Evolutionary conservation across 2,113 vertebrate genomes (phyloP).

Genomic region (Sinocyclocheilus anshuiensis): DNA sequence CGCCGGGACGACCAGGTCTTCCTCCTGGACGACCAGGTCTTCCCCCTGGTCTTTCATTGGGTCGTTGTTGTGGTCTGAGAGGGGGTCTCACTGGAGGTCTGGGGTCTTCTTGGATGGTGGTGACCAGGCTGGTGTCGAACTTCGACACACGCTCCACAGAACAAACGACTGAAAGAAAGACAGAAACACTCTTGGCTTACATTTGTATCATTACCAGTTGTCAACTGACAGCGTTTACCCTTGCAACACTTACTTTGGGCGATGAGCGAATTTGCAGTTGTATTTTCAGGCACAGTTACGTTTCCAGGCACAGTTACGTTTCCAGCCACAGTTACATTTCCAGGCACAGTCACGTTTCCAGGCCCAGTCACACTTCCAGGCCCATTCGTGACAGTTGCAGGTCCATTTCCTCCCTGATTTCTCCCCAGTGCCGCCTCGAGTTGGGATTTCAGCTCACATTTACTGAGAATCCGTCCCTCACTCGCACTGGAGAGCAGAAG

Average conservation of each 20-base stretch:
- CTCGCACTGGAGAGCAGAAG: background rate
- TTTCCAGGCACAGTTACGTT: too few species aligned
- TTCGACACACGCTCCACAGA: constrained; percentile 32
- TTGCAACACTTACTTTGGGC: background rate
- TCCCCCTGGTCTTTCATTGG: background rate
- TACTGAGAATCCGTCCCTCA: constrained; percentile 46
- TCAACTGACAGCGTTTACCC: background rate
- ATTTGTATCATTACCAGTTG: background rate
- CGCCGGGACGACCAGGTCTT: background rate
- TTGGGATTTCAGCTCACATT: constrained; percentile 40
- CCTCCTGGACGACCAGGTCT: background rate
- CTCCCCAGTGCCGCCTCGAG: constrained; percentile 13
- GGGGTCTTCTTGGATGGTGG: background rate
- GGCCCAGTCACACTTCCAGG: background rate
- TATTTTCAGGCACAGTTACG: background rate
- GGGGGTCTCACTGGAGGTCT: background rate
- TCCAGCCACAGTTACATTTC: background rate
- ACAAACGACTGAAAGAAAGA: constrained; percentile 45
- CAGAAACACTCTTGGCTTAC: background rate
- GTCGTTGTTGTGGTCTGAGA: background rate
- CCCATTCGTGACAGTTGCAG: constrained; percentile 20
- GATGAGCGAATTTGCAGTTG: background rate
- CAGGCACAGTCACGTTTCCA: background rate
- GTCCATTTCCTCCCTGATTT: background rate
- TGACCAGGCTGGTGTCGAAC: constrained; percentile 49